phyloP scores from a whole-genome alignment of 2,888 invertebrate genomes.

The Mimumesa dahlbomi region DNA sequence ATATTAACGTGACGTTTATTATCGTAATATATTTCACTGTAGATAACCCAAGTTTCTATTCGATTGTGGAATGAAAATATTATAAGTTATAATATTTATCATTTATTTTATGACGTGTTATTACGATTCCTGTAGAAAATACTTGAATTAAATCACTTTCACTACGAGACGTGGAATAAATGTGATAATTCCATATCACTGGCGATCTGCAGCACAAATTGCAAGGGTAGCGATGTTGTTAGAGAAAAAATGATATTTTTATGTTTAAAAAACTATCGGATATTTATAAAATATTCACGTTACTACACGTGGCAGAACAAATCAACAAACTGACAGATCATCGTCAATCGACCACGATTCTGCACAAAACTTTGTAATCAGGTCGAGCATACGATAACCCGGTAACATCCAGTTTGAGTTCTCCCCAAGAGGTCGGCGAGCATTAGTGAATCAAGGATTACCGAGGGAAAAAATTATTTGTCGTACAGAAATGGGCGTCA shows the following conservation, averaged over 20 bases:
- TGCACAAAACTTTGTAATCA: slow-evolving; percentile 29
- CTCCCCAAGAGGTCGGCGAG: slow-evolving; percentile 10
- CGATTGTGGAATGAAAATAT: neutral
- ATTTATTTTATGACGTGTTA: no score
- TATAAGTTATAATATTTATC: neutral
- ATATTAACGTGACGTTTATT: neutral
- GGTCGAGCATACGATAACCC: slow-evolving; percentile 41
- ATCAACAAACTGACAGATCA: no score
- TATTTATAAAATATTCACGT: no score
- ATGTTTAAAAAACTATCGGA: no score
- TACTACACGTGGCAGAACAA: neutral
- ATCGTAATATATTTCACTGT: neutral
- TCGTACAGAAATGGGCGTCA: slow-evolving; percentile 13
- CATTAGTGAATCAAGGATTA: slow-evolving; percentile 22
- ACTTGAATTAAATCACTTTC: no score
- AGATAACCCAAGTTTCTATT: neutral
- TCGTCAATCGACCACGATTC: slow-evolving; percentile 5
- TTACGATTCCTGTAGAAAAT: no score
- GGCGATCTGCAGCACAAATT: neutral
- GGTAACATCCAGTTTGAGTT: slow-evolving; percentile 27
- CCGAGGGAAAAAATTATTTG: slow-evolving; percentile 10
- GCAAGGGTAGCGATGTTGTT: neutral
- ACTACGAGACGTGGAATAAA: no score
- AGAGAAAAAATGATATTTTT: no score
- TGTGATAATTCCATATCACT: no score